Base-by-base conservation (phyloP, 2,113 vertebrate species). In the Pogona vitticeps region DNA sequence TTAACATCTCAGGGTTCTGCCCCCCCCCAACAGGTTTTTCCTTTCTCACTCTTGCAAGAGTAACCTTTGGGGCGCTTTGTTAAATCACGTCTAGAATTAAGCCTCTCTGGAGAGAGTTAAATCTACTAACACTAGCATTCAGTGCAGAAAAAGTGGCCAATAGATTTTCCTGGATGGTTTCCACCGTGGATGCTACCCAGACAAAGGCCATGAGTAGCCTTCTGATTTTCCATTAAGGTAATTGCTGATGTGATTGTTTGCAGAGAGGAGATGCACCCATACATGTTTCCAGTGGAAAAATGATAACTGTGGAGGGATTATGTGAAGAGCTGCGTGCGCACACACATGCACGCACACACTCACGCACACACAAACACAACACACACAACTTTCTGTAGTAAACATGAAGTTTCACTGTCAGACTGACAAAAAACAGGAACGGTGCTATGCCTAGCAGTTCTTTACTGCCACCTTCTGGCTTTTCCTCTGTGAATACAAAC, bases 91-190 rank as follows among this genome's bases (percentile, higher is more conserved):
- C 88, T 88, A 91, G 89, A 93, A 92, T 94, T 94, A 95, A 91
- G 80, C 18, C 86, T 93, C 93, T 94, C 93, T 93, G 83, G 94
- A 94, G 95, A 94, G 75, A 92, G 77, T 94, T 94, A 95, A 94
- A 95, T 94, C 92, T 90, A 94, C 79, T 93, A 92, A 91, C 93
- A 90, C 93, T 90, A 90, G 86, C 93, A 61, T 31, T 31, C 90
- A 77, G 90, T 91, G 88, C 86, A 86, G 85, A 90, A 87, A 90
- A 76, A 91, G 88, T 71, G 1, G 31, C 93, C 92, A 94, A 36
- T 89, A 93, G 89, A 94, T 94, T 95, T 95, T 95, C 95, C 95
- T 95, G 94, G 94, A 95, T 73, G 72, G 83, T 75, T 93, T 95
- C 95, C 94, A 95, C 83, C 83, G 63, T 84, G 76, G 93, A 94